A percentile compares a stretch with the other conserved stretches of the same genome.
These are phyloP conservation scores for Palaemon carinicauda DNA, from an alignment of 1,140 invertebrate genomes.

Conservation along the genomic window DNA sequence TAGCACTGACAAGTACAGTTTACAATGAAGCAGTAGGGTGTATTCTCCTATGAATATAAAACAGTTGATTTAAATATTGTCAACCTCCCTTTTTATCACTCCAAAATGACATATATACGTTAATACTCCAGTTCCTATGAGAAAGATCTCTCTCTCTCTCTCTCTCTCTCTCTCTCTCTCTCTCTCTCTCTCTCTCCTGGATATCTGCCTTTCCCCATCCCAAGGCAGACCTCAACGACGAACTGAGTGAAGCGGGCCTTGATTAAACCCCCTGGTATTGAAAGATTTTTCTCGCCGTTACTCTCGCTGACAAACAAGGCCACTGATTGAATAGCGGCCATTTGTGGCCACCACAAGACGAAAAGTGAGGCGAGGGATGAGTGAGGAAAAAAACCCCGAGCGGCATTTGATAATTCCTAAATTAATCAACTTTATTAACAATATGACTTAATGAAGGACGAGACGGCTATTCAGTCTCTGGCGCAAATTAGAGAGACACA, in stretches of 20 bases:
- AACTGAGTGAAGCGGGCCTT: neutral
- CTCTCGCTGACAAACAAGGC: neutral
- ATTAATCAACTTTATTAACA: slow-evolving; percentile 27
- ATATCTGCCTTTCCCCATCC: neutral
- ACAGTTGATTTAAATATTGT: no score
- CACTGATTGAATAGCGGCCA: neutral
- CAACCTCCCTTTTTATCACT: no score
- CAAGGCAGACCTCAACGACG: neutral
- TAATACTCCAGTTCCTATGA: no score
- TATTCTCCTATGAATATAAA: no score
- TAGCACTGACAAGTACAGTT: no score
- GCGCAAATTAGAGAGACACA: slow-evolving; percentile 1
- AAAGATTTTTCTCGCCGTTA: neutral
- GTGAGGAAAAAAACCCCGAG: neutral
- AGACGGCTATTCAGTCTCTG: neutral
- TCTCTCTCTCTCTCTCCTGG: no score
- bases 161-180: neutral
- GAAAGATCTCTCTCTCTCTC: neutral
- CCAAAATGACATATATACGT: neutral
- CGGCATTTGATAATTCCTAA: neutral
- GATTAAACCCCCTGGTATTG: neutral
- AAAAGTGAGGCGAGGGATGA: no score
- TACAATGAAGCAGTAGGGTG: no score
- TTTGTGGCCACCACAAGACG: neutral
- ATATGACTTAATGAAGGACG: slow-evolving; percentile 26